Evolutionary conservation across 1,140 invertebrate genomes (phyloP).

Genomic region (Rhyzopertha dominica): DNA sequence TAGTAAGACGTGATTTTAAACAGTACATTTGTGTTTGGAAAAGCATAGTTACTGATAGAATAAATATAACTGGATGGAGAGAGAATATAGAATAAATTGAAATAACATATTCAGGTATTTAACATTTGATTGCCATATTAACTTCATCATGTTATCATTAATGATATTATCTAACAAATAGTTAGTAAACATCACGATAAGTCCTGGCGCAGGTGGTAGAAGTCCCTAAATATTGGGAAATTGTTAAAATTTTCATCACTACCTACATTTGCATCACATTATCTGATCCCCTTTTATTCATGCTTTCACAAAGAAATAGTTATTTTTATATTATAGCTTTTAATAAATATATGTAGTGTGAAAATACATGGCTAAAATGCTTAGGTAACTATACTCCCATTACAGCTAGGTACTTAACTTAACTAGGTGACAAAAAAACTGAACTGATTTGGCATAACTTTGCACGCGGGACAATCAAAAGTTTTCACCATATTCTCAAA

Average conservation of each 20-base stretch:
- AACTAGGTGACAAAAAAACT: no score
- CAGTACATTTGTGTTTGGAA: constrained; percentile 1
- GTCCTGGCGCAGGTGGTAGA: not conserved
- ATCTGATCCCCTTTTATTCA: not conserved
- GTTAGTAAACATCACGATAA: not conserved
- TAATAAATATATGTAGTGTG: not conserved
- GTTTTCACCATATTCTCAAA: no score
- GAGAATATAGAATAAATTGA: not conserved
- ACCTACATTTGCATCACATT: constrained; percentile 1
- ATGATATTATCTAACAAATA: not conserved
- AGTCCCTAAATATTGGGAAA: not conserved
- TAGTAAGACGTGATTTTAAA: not conserved
- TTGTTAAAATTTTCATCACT: not conserved
- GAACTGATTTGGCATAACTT: no score
- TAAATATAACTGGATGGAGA: not conserved
- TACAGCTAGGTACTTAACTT: no score
- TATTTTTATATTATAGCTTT: constrained; percentile 7
- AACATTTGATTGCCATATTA: not conserved
- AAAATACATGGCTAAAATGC: not conserved
- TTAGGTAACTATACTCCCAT: not conserved
- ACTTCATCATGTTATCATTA: not conserved
- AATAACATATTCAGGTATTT: constrained; percentile 1
- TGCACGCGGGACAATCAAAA: no score
- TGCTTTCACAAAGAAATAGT: not conserved
- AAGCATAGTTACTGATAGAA: not conserved